Conservation (phyloP, 2,888 invertebrate species). For the Oscheius myriophilus region DNA sequence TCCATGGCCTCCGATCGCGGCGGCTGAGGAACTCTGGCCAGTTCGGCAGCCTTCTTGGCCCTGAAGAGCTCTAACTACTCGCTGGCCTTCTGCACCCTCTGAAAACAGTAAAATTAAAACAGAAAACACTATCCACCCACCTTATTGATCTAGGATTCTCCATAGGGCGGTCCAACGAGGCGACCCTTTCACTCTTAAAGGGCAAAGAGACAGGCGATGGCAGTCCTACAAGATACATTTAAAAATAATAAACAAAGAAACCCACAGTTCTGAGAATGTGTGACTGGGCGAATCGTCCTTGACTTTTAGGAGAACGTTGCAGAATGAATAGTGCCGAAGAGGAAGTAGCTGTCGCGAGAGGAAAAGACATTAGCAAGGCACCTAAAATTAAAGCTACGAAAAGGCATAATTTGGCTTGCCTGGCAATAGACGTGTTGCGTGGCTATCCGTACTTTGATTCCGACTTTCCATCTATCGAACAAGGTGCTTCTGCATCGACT, state of each 20-base stretch:
- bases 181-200: slow-evolving; percentile 98
- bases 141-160: slow-evolving; percentile 93
- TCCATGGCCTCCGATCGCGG: too few species aligned
- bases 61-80: too few species aligned
- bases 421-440: slow-evolving; percentile 90
- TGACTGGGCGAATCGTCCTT: slow-evolving; percentile 97
- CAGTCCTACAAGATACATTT: slow-evolving; percentile 79
- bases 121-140: too few species aligned
- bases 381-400: slow-evolving; percentile 25
- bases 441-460: slow-evolving; percentile 87
- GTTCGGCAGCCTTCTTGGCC: too few species aligned
- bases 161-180: slow-evolving; percentile 98
- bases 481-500: slow-evolving; percentile 92
- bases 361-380: slow-evolving; percentile 74
- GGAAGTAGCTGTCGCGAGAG: slow-evolving; percentile 93
- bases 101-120: too few species aligned
- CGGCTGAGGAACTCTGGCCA: too few species aligned
- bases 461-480: slow-evolving; percentile 91
- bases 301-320: slow-evolving; percentile 94
- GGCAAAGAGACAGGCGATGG: slow-evolving; percentile 89
- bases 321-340: slow-evolving; percentile 96
- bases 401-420: slow-evolving; percentile 4
- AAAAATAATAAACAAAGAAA: slow-evolving; percentile 35
- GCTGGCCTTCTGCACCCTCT: too few species aligned
- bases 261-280: slow-evolving; percentile 91